A percentile compares a stretch with the other conserved stretches of the same genome.
phyloP scores from a whole-genome alignment of 2,888 invertebrate genomes.

The Phyllotreta cruciferae region DNA sequence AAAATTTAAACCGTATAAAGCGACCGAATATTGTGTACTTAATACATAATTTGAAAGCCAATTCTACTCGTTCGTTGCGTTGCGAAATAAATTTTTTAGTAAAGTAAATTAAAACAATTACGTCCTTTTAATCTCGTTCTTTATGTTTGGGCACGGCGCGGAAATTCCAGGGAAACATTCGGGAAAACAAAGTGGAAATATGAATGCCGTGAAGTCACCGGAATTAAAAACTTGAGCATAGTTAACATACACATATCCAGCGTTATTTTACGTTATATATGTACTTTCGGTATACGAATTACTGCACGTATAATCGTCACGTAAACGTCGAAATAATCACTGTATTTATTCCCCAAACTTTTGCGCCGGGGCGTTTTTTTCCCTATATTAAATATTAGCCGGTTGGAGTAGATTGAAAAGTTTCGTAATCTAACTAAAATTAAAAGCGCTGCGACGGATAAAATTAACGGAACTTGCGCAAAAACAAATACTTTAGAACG shows the following conservation, averaged over 20 bases:
- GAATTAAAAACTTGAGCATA: slow-evolving; percentile 5
- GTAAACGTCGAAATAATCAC: slow-evolving; percentile 7
- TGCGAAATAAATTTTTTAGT: no score
- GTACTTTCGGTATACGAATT: slow-evolving; percentile 18
- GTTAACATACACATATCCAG: slow-evolving; percentile 11
- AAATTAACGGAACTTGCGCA: no score
- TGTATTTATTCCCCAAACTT: not conserved
- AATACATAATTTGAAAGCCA: no score
- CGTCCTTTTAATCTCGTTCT: not conserved
- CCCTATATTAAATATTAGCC: no score
- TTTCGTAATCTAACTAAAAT: no score
- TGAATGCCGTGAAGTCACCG: not conserved
- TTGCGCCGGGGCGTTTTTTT: no score
- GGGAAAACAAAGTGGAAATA: slow-evolving; percentile 3
- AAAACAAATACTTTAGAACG: not conserved
- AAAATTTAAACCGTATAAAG: no score
- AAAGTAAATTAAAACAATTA: not conserved
- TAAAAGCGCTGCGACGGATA: no score
- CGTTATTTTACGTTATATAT: not conserved
- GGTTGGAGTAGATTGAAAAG: no score
- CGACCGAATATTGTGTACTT: no score
- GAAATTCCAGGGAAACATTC: not conserved
- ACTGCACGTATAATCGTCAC: slow-evolving; percentile 7
- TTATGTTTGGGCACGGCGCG: not conserved
- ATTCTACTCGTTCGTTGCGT: no score